Base-by-base conservation (phyloP, 2,888 invertebrate genomes). In the Caradrina kadenii region DNA sequence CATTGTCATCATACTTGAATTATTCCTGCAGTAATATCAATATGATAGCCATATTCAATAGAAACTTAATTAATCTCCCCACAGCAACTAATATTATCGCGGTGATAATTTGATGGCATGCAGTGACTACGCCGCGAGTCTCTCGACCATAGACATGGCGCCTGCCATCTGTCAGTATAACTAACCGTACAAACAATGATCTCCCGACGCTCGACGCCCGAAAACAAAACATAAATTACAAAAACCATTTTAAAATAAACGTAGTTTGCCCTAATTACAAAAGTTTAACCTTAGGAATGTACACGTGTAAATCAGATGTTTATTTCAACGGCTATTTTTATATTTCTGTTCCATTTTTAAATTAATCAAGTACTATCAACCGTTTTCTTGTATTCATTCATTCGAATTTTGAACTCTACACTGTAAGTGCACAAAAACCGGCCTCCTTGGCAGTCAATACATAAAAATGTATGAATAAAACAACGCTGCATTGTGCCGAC, bases 401-500 rank as follows among this genome's bases (percentile, higher is more conserved):
- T 73, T 56, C 55, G 3, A 72, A 35, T 31, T 6, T 26, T 4
- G 4, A 26, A 26, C n/a, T n/a, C 5, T 22, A 26, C 10, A 5
- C 15, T 6, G 21, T 45, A 63, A 19, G 13, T 22, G 66, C 61
- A 61, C 52, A 21, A 68, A 62, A 62, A 54, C 62, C 42, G 35
- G 10, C 53, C 35, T 77, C 62, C 50, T 56, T 60, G 10, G 11
- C 15, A 71, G 50, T 63, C 78, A 77, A 55, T 73, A 63, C 78
- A 73, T 48, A 61, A 69, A 13, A 73, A 78, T 55, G 59, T 67
- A 63, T 68, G 63, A 76, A 72, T 66, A 58, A 71, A 54, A 78
- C 77, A 78, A 75, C 61, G 58, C 61, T 63, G 75, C 56, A 79
- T 71, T 78, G 71, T 78, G 50, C 50, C 31, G 26, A 66, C 62